Conservation (phyloP, 2,113 vertebrate genomes). For the Oncorhynchus masou region DNA sequence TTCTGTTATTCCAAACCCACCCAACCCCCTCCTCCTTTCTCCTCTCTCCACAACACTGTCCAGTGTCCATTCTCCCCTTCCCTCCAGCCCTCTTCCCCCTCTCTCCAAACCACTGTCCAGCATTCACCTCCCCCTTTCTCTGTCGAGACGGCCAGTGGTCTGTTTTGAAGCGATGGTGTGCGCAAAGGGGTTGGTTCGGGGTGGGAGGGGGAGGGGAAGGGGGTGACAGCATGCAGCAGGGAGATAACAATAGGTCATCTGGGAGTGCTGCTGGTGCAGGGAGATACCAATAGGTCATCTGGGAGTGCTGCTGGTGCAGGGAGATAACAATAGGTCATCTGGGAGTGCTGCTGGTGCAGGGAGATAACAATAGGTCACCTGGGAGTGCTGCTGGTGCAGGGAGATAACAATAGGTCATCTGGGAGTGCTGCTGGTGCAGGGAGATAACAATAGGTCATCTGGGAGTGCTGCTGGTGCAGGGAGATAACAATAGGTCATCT, state of each 20-base stretch:
- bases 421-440: conserved; percentile 74
- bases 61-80: conserved; percentile 30
- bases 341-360: conserved; percentile 74
- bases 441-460: conserved; percentile 75
- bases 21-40: conserved; percentile 46
- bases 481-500: conserved; percentile 75
- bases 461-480: conserved; percentile 74
- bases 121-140: conserved; percentile 30
- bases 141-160: conserved; percentile 61
- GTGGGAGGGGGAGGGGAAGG: conserved; percentile 43
- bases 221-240: conserved; percentile 60
- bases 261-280: conserved; percentile 75
- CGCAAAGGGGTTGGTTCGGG: conserved; percentile 48
- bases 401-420: conserved; percentile 75
- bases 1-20: conserved; percentile 52
- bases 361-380: conserved; percentile 75
- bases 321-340: conserved; percentile 75
- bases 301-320: conserved; percentile 74
- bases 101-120: conserved; percentile 58
- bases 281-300: conserved; percentile 71
- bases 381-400: conserved; percentile 74
- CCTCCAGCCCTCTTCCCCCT: conserved; percentile 33
- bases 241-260: conserved; percentile 75
- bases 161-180: conserved; percentile 61
- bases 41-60: conserved; percentile 18